Evolutionary conservation across 53 echinoderm and acorn worm genomes (phyloP), one percentile per base, ranked within the genome.

Genomic region (Echinarachnius parma): DNA sequence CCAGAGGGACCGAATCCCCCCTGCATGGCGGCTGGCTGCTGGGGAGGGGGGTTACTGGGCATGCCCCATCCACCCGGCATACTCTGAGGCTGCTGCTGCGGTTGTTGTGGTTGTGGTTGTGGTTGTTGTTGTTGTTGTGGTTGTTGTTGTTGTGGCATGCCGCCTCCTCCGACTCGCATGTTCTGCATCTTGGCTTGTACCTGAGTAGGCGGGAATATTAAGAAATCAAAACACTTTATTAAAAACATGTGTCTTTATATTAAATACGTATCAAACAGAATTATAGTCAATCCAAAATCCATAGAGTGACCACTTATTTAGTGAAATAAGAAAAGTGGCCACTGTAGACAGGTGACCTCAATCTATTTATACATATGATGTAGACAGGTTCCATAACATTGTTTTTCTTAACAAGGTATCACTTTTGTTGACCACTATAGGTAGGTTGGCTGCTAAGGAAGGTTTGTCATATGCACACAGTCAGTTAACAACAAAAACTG

Each of bases 131-230:
- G 60, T 15, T 59, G 60, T 5, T 24, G 24, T 59, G 60, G 24
- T 18, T 62, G 63, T 25, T 46, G 46, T 21, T 39, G 57, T 19
- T 75, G 75, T 5, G 58, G 58, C 60, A 56, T 57, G 5, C 8
- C 30, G 19, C 46, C 28, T 0, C 25, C 45, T 2, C 60, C 48
- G 0, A 48, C 68, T 13, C 60, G 37, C 60, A 60, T 29, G 34
- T 68, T 68, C 77, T 60, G 60, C 48, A 48, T 48, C 29, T 77
- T 61, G 32, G 57, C 57, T 59, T 75, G 75, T 14, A 68, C 68
- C 68, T 68, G 32, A 21, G 36, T 9, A 1, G 10, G 50, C n/a
- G 32, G 42, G 42, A 39, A 9, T 39, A 39, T 39, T 7, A 39
- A 7, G 7, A 39, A 39, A 39, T n/a, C n/a, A n/a, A n/a, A n/a